phyloP scores from a whole-genome alignment of 2,888 invertebrate genomes.

The Idaea biselata region DNA sequence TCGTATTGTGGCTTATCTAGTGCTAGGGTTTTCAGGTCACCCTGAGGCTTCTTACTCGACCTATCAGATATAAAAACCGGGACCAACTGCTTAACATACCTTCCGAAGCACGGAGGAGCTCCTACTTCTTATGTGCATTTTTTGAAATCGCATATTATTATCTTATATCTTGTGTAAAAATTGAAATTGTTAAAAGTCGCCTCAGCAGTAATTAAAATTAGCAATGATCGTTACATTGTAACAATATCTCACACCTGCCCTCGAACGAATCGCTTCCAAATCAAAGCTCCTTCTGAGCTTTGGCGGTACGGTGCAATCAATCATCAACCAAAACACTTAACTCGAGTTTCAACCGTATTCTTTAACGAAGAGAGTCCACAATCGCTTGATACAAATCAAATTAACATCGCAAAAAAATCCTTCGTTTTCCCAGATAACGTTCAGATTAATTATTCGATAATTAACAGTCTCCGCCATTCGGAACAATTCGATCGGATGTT shows the following conservation, averaged over 20 bases:
- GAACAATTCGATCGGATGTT: slow-evolving; percentile 34
- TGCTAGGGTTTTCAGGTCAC: too few species aligned
- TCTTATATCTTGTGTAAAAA: background rate
- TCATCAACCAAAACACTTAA: slow-evolving; percentile 12
- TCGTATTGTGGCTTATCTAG: too few species aligned
- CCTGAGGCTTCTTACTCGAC: too few species aligned
- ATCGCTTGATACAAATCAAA: background rate
- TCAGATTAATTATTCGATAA: slow-evolving; percentile 41
- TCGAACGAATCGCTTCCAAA: slow-evolving; percentile 24
- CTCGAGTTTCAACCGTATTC: slow-evolving; percentile 14
- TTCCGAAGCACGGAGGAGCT: too few species aligned
- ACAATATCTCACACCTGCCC: slow-evolving; percentile 37
- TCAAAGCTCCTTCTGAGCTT: slow-evolving; percentile 28
- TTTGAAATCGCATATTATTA: too few species aligned
- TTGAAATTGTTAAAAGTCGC: background rate
- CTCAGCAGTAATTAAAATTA: slow-evolving; percentile 27
- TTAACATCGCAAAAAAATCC: slow-evolving; percentile 24
- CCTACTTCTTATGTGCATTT: too few species aligned
- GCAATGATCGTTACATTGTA: slow-evolving; percentile 28
- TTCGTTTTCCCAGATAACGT: slow-evolving; percentile 25
- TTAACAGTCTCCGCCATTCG: slow-evolving; percentile 33
- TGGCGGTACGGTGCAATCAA: slow-evolving; percentile 30
- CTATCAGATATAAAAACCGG: too few species aligned
- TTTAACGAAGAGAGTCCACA: background rate
- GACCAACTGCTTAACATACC: too few species aligned